Percentiles rank a stretch among this genome's conserved stretches.
phyloP scores from a whole-genome alignment of 2,888 invertebrate genomes.

The Drosophila yooni region DNA sequence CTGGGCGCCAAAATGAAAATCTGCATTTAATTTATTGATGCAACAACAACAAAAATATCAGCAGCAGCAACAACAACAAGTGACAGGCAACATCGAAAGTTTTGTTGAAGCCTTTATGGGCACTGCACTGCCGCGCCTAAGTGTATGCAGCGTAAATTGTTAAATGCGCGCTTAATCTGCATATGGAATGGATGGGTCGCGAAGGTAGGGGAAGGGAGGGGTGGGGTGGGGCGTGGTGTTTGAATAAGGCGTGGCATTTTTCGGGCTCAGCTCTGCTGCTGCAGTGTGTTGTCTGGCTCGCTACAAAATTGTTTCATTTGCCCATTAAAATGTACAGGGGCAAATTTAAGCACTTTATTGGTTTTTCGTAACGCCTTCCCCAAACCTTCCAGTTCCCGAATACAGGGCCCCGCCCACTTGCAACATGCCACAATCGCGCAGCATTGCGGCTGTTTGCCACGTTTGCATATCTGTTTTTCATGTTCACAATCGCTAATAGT shows the following conservation, averaged over 20 bases:
- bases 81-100: slow-evolving; percentile 51
- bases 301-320: slow-evolving; percentile 72
- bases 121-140: slow-evolving; percentile 56
- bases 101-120: slow-evolving; percentile 50
- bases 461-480: slow-evolving; percentile 76
- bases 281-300: slow-evolving; percentile 8
- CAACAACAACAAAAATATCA: slow-evolving; percentile 44
- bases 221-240: too few species aligned
- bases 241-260: slow-evolving; percentile 20
- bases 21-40: slow-evolving; percentile 80
- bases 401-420: slow-evolving; percentile 4
- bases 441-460: slow-evolving; percentile 72
- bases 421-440: slow-evolving; percentile 31
- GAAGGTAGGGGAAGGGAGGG: neutral
- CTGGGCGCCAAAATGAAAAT: slow-evolving; percentile 71
- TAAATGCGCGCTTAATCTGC: slow-evolving; percentile 78
- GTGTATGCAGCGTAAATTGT: slow-evolving; percentile 79
- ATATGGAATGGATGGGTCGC: slow-evolving; percentile 38
- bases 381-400: neutral
- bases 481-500: slow-evolving; percentile 76
- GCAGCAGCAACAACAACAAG: slow-evolving; percentile 16
- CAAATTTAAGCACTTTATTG: slow-evolving; percentile 77
- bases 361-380: slow-evolving; percentile 51
- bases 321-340: slow-evolving; percentile 75
- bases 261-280: slow-evolving; percentile 15